Evolutionary conservation across 2,888 invertebrate genomes (phyloP), one percentile per base, ranked within the genome.

Genomic region (Ennomos fuscantarius): DNA sequence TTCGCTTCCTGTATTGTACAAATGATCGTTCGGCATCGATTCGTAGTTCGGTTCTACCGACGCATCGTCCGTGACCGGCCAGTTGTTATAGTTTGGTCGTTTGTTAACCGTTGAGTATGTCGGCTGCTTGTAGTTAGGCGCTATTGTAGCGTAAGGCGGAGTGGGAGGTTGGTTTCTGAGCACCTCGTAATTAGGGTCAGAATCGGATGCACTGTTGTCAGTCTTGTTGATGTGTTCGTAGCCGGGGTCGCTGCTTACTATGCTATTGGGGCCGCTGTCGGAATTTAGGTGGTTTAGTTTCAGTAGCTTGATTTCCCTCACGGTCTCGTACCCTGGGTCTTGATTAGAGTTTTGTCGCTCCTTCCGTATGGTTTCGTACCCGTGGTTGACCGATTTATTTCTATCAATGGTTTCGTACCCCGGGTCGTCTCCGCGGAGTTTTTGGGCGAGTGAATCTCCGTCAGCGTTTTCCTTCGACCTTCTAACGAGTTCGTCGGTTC

Each of bases 101-200:
- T 94, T 93, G 62, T 93, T 93, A 0, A 93, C 93, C 0, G 93
- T 89, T 0, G 94, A 93, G 66, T 94, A 94, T 0, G 93, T 93
- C 0, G 93, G 89, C 76, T 80, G 92, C 79, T 86, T 88, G 66
- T 85, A 92, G 60, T 84, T 83, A 0, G 92, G 85, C 1, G 89
- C 82, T 55, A 92, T 90, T 1, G 92, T 91, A 0, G 93, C 92
- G 64, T 92, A 92, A 8, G 89, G 93, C 51, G 89, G 92, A 3
- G 87, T 91, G 0, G 90, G 83, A 1, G 89, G 93, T 66, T 94
- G 93, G 15, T 93, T 93, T 60, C 94, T 92, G 44, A 97, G 81
- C 64, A 96, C 95, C 84, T 97, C 97, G 79, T 97, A 97, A 79
- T 96, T 97, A 0, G 96, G 96, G 86, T 96, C 96, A 3, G 94